phyloP scores from a whole-genome alignment of 2,113 vertebrate species.

The Pungitius pungitius region DNA sequence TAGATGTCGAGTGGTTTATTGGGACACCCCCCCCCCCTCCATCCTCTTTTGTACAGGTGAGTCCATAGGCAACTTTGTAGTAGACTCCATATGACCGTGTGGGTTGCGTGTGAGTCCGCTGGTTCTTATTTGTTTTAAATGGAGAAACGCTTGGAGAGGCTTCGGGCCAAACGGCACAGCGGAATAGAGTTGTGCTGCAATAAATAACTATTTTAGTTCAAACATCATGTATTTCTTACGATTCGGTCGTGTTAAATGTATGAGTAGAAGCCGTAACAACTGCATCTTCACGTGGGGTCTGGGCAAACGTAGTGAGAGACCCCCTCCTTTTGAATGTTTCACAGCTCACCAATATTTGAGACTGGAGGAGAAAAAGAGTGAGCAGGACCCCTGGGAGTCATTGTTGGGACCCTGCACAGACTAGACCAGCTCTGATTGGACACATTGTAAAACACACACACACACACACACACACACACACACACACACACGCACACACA shows the following conservation, averaged over 20 bases:
- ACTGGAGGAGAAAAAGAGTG: slow-evolving; percentile 33
- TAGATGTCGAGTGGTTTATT: slow-evolving; percentile 12
- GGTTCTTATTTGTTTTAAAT: slow-evolving; percentile 21
- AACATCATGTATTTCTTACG: not conserved
- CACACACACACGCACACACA: slow-evolving; percentile 21
- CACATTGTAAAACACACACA: slow-evolving; percentile 22
- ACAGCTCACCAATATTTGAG: slow-evolving; percentile 37
- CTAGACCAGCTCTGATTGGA: slow-evolving; percentile 48
- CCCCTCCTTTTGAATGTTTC: slow-evolving; percentile 24
- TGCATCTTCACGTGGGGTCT: not conserved
- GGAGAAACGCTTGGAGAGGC: not conserved
- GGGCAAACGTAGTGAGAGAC: slow-evolving; percentile 6
- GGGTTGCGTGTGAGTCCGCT: slow-evolving; percentile 6
- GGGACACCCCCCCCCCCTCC: too few species aligned
- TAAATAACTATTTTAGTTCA: slow-evolving; percentile 9
- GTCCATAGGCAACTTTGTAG: slow-evolving; percentile 47
- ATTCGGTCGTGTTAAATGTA: slow-evolving; percentile 1
- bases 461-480: slow-evolving; percentile 30
- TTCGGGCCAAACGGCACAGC: too few species aligned
- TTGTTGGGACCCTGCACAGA: slow-evolving; percentile 63
- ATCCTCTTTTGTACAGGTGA: slow-evolving; percentile 29
- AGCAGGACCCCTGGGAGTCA: slow-evolving; percentile 63
- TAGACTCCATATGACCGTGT: not conserved
- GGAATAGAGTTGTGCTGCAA: slow-evolving; percentile 19
- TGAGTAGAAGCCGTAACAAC: not conserved